Conservation (phyloP, 2,113 vertebrate species). For the Macrotus californicus region DNA sequence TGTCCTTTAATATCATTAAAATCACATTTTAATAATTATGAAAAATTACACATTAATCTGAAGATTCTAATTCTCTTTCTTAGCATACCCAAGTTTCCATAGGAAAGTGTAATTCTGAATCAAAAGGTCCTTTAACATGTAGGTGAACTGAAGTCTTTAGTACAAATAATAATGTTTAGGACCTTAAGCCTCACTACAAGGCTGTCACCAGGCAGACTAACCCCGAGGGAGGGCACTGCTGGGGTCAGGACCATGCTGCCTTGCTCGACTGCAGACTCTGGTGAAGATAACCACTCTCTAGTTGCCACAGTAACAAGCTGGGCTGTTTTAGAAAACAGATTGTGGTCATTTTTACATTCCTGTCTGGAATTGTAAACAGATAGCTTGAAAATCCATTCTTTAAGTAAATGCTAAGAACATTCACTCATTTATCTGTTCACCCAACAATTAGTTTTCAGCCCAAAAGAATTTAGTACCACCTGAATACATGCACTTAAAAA, state of each 20-base stretch:
- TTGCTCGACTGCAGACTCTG: background rate
- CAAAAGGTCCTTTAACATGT: background rate
- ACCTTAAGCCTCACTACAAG: background rate
- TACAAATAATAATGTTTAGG: background rate
- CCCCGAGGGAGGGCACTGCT: background rate
- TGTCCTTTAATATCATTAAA: background rate
- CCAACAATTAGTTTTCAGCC: constrained; percentile 5
- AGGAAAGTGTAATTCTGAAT: constrained; percentile 16
- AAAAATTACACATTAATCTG: background rate
- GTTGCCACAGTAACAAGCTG: background rate
- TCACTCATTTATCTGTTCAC: constrained; percentile 19
- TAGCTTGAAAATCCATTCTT: background rate
- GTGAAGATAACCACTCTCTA: background rate
- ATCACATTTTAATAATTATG: constrained; percentile 8
- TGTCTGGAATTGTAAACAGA: constrained; percentile 4
- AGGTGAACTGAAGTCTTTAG: constrained; percentile 9
- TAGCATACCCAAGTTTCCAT: background rate
- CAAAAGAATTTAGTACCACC: background rate
- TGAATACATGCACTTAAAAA: constrained; percentile 2
- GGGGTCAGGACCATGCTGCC: background rate
- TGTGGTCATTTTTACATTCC: constrained; percentile 7
- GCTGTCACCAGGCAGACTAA: background rate
- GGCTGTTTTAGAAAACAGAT: background rate
- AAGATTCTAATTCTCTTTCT: background rate
- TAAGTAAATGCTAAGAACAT: constrained; percentile 23